Base-by-base conservation (phyloP, 2,888 invertebrate genomes). In the Noctua comes region DNA sequence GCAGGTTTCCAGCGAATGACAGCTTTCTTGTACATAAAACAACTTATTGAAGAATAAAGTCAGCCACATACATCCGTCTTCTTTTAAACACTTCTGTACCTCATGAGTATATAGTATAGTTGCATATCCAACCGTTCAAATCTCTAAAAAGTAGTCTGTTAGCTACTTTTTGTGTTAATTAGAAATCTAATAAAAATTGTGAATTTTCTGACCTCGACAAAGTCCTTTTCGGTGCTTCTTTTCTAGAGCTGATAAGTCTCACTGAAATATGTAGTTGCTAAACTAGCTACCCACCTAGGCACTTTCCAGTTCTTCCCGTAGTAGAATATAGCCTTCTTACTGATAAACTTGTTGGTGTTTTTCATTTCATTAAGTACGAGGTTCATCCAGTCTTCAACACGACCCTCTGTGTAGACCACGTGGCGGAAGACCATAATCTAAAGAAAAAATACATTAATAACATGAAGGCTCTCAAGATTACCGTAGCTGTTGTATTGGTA, bases 381-480 rank as follows among this genome's bases (percentile, higher is more conserved):
- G 85, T 98, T 98, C 99, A 99, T 99, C 99, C 99, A 99, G 89
- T 98, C 98, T 94, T 99, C 99, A 1, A 99, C 98, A 85, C 98
- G 97, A 1, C 98, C 98, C 88, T 98, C 98, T 0, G 98, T 98
- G 74, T 97, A 94, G 0, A 99, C 98, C 1, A 97, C 94, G 80
- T 97, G 95, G 31, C 98, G 97, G 92, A 99, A 99, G 72, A 98
- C 98, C 98, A 99, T 98, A 71, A 97, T 94, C 97, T 97, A 73
- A 8, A 76, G 80, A 71, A 18, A 77, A 77, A 85, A 79, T 36
- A 21, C 13, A 65, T 21, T 62, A 31, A 2, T 18, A 70, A 24
- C 24, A 31, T 16, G 7, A 51, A 43, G 57, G 18, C 16, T 69
- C 16, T 69, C 16, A 57, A 54, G 43, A 43, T 43, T 43, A 43